Base-by-base conservation (phyloP, 2,113 vertebrate genomes). In the Sapajus apella region DNA sequence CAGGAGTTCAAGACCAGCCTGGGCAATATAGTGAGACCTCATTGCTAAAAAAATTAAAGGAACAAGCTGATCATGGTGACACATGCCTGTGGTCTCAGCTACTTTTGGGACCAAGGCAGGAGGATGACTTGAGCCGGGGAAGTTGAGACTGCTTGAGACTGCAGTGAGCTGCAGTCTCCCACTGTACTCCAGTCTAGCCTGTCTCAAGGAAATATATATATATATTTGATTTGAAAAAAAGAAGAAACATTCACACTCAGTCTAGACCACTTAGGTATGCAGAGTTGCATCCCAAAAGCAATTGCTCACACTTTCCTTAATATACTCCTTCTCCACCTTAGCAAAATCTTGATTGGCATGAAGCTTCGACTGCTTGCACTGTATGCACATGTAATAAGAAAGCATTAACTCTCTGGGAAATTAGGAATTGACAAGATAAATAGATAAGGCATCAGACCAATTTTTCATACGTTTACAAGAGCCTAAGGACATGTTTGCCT, bases 341-440 rank as follows among this genome's bases (percentile, higher is more conserved):
- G 21, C 40, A 1, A 81, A n/a, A 23, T 91, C 64, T 89, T 88
- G 66, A 75, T 16, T 37, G 73, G 30, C 61, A 70, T 68, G 8
- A 43, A 91, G 52, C 40, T 91, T 50, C 82, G 82, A 61, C 61
- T 30, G 1, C 32, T 88, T 96, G 56, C 45, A 47, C 40, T 92
- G 23, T 37, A 32, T 50, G 32, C 50, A 56, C 35, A 32, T 10
- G 5, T 50, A 47, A 75, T 80, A 89, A 89, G 47, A 68, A 85
- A 95, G 47, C 32, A 82, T 43, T 76, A 35, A 58, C 47, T 83
- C 61, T 91, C 68, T 84, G 64, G 43, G 70, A 92, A 97, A 73
- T 76, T 37, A 76, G 72, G 80, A 97, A 80, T 56, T 9, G 3
- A 83, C 35, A 55, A 85, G 90, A 95, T 58, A 80, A 94, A 95